These are phyloP conservation scores for Spea multiplicata DNA, from an alignment of 2,113 vertebrate genomes.

Conservation along the genomic window DNA sequence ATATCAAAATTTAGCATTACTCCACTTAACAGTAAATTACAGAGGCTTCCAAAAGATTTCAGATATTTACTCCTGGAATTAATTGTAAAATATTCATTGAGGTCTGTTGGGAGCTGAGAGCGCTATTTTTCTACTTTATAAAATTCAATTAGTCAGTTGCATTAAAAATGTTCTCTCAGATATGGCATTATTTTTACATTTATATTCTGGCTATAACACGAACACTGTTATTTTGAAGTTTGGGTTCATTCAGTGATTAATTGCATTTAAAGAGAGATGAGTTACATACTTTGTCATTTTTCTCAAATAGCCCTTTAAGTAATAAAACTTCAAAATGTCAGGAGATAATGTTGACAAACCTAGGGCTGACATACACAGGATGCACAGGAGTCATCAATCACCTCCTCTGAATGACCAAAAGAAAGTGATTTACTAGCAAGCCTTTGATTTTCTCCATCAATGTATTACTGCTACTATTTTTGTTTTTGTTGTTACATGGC, in stretches of 20 bases:
- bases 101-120: slow-evolving; percentile 29
- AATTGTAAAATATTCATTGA: slow-evolving; percentile 33
- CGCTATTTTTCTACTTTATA: slow-evolving; percentile 33
- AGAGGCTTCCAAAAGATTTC: slow-evolving; percentile 14
- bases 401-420: slow-evolving; percentile 20
- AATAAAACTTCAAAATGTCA: slow-evolving; percentile 42
- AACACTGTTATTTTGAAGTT: slow-evolving; percentile 19
- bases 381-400: slow-evolving; percentile 14
- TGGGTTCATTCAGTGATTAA: slow-evolving; percentile 32
- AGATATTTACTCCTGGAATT: slow-evolving; percentile 33
- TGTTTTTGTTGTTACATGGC: background rate
- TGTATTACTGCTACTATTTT: background rate
- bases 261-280: slow-evolving; percentile 23
- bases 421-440: slow-evolving; percentile 22
- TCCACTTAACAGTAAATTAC: slow-evolving; percentile 31
- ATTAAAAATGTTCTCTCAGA: slow-evolving; percentile 29
- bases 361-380: slow-evolving; percentile 16
- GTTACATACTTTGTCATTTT: slow-evolving; percentile 24
- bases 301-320: slow-evolving; percentile 17
- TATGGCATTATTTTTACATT: slow-evolving; percentile 33
- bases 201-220: background rate
- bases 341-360: slow-evolving; percentile 38
- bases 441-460: slow-evolving; percentile 1
- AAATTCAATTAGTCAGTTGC: slow-evolving; percentile 36
- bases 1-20: slow-evolving; percentile 24